phyloP scores from a whole-genome alignment of 2,888 invertebrate genomes.

The Lasioglossum marginatum region DNA sequence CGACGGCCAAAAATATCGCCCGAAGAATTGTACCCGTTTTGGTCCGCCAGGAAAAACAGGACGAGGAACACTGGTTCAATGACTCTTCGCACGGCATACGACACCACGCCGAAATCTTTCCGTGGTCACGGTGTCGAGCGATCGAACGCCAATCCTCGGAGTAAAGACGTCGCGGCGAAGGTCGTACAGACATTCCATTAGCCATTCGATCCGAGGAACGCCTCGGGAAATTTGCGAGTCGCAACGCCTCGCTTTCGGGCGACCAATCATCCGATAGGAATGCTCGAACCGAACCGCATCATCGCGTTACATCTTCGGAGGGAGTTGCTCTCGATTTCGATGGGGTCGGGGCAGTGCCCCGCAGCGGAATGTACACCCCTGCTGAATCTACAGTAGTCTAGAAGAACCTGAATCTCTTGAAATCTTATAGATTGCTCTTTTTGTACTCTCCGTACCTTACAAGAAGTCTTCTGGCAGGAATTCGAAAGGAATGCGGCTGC shows the following conservation, averaged over 20 bases:
- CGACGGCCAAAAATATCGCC: slow-evolving; percentile 48
- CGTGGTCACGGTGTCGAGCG: not conserved
- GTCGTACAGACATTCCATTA: slow-evolving; percentile 39
- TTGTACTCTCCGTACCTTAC: not conserved
- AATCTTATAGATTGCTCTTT: not conserved
- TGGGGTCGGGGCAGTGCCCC: not conserved
- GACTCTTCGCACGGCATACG: not conserved
- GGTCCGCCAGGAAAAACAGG: not conserved
- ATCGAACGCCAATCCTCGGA: slow-evolving; percentile 4
- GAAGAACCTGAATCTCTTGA: not conserved
- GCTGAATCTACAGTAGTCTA: not conserved
- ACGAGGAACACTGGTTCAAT: not conserved
- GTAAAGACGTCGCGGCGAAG: slow-evolving; percentile 31
- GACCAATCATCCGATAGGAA: slow-evolving; percentile 4
- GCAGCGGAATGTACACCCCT: not conserved
- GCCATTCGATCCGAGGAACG: slow-evolving; percentile 1
- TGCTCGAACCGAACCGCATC: not conserved
- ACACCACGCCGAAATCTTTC: not conserved
- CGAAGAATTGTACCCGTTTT: slow-evolving; percentile 26
- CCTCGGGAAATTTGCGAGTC: not conserved
- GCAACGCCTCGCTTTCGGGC: not conserved
- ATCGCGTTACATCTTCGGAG: not conserved
- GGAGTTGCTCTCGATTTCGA: not conserved
- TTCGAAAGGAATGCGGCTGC: too few relatives aligned
- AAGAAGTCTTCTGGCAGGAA: too few relatives aligned